Conservation (phyloP, 2,113 vertebrate genomes). For the Hipposideros armiger region DNA sequence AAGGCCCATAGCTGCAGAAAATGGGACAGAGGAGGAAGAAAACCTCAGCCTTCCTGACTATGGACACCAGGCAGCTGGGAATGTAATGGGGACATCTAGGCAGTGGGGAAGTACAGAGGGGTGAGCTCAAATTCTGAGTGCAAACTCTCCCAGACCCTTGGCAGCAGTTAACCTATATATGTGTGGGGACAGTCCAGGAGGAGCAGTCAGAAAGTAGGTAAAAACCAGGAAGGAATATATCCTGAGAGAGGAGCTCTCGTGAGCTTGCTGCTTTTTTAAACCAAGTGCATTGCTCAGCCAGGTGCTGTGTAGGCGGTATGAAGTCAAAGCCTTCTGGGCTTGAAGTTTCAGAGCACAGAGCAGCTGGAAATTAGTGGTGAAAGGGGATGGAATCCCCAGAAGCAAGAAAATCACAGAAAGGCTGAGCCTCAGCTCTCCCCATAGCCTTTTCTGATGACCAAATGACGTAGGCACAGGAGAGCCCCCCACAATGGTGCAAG, state of each 20-base stretch:
- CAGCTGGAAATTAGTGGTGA: not conserved
- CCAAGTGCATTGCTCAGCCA: not conserved
- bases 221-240: not conserved
- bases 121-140: not conserved
- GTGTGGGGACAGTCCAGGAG: not conserved
- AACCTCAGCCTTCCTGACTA: not conserved
- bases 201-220: not conserved
- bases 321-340: not conserved
- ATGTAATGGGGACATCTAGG: not conserved
- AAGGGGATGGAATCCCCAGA: not conserved
- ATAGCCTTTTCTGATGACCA: not conserved
- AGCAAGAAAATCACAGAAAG: not conserved
- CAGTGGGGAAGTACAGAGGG: not conserved
- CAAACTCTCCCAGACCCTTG: not conserved
- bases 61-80: not conserved
- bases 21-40: not conserved
- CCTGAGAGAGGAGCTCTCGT: not conserved
- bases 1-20: not conserved
- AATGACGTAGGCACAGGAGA: not conserved
- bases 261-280: not conserved
- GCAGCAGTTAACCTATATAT: not conserved
- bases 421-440: not conserved
- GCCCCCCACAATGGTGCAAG: no score
- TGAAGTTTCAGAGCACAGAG: not conserved
- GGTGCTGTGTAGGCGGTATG: not conserved